A percentile compares a stretch with the other conserved stretches of the same genome.
These are phyloP conservation scores for Esox niger DNA, from an alignment of 2,113 vertebrate species.

Conservation along the genomic window DNA sequence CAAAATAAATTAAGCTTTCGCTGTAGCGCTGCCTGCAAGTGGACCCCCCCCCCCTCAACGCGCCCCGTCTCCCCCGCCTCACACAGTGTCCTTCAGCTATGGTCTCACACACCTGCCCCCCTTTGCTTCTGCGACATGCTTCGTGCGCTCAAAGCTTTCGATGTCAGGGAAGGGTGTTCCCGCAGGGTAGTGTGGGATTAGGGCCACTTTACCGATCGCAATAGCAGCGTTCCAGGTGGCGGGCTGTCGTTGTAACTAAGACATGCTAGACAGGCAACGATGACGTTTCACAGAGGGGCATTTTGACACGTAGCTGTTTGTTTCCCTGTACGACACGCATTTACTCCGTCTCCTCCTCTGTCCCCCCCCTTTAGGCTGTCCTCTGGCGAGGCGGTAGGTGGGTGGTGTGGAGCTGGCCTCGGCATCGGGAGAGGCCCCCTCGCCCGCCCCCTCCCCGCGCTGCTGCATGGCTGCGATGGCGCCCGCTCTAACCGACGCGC, in stretches of 20 bases:
- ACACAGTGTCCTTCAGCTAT: background rate
- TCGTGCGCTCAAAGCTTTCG: too few species aligned
- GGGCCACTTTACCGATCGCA: too few species aligned
- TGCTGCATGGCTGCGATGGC: constrained; percentile 93
- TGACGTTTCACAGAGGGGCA: too few species aligned
- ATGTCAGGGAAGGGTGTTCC: too few species aligned
- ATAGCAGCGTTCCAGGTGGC: too few species aligned
- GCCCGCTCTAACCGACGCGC: constrained; percentile 88
- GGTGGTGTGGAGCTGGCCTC: constrained; percentile 81
- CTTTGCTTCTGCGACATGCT: background rate
- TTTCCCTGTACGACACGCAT: background rate
- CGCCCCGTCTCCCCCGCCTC: too few species aligned
- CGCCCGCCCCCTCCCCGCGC: constrained; percentile 78
- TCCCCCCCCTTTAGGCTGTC: constrained; percentile 65
- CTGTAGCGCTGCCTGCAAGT: background rate
- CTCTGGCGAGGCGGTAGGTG: constrained; percentile 74
- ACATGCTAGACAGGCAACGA: too few species aligned
- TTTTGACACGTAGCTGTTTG: background rate
- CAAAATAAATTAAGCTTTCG: background rate
- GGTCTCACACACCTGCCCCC: constrained; percentile 1
- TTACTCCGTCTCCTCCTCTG: constrained; percentile 23
- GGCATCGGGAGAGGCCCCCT: constrained; percentile 79
- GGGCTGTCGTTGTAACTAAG: too few species aligned
- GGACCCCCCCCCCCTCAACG: background rate
- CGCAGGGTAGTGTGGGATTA: too few species aligned